phyloP scores from a whole-genome alignment of 92 coral and sea anemone species.

The Bergia sp. region DNA sequence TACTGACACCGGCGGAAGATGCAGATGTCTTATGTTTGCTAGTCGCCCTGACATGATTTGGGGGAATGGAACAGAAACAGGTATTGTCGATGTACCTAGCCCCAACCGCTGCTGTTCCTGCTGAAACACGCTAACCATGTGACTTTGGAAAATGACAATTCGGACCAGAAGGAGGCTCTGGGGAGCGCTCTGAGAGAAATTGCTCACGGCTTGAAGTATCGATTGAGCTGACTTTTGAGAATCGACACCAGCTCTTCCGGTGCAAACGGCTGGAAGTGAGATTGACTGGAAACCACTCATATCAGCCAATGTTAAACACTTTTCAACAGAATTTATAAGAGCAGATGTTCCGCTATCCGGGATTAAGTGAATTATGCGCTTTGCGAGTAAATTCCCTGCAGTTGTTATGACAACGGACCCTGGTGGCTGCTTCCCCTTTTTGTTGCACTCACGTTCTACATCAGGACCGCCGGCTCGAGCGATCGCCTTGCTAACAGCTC shows the following conservation, averaged over 20 bases:
- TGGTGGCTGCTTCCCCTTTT: slow-evolving; percentile 53
- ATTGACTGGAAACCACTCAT: slow-evolving; percentile 46
- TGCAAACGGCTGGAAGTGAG: slow-evolving; percentile 70
- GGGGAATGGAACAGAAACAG: not conserved
- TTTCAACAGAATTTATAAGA: slow-evolving; percentile 42
- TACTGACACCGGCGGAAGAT: not conserved
- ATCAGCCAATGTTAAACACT: slow-evolving; percentile 57
- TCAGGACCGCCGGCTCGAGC: slow-evolving; percentile 35
- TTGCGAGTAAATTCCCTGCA: slow-evolving; percentile 53
- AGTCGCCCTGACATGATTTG: not conserved
- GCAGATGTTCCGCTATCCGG: slow-evolving; percentile 17
- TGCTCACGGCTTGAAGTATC: slow-evolving; percentile 57
- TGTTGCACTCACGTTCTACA: slow-evolving; percentile 56
- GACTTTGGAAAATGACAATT: slow-evolving; percentile 62
- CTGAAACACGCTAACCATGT: slow-evolving; percentile 55
- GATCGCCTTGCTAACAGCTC: slow-evolving; percentile 38
- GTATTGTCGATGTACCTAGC: not conserved
- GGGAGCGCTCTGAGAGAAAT: slow-evolving; percentile 24
- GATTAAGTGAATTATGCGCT: slow-evolving; percentile 51
- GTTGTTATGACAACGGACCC: slow-evolving; percentile 67
- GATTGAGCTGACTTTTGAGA: slow-evolving; percentile 55
- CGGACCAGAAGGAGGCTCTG: slow-evolving; percentile 51
- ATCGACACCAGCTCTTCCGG: slow-evolving; percentile 57
- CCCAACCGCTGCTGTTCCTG: slow-evolving; percentile 41
- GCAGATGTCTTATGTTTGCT: not conserved